phyloP scores from a whole-genome alignment of 2,888 invertebrate species.

The Tigriopus californicus region DNA sequence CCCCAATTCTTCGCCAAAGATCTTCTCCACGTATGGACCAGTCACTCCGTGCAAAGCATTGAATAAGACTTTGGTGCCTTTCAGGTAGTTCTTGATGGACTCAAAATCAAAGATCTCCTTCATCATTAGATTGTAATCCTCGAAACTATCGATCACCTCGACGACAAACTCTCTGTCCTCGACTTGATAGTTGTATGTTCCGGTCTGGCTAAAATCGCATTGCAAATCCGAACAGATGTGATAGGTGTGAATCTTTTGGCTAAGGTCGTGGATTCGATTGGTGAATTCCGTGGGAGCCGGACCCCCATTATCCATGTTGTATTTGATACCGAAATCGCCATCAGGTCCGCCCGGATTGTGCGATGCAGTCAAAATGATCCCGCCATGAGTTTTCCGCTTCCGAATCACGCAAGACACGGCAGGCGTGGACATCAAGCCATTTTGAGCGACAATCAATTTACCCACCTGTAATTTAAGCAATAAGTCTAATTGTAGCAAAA shows the following conservation, averaged over 20 bases:
- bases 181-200: slow-evolving; percentile 43
- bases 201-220: slow-evolving; percentile 54
- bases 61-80: slow-evolving; percentile 49
- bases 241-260: slow-evolving; percentile 57
- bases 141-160: slow-evolving; percentile 74
- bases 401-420: slow-evolving; percentile 82
- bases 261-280: slow-evolving; percentile 62
- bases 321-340: slow-evolving; percentile 97
- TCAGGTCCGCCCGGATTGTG: slow-evolving; percentile 97
- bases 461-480: slow-evolving; percentile 19
- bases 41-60: slow-evolving; percentile 95
- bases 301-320: slow-evolving; percentile 90
- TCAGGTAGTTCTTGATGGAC: slow-evolving; percentile 33
- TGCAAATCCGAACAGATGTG: slow-evolving; percentile 54
- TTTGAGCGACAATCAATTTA: slow-evolving; percentile 61
- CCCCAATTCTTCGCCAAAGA: slow-evolving; percentile 69
- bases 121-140: slow-evolving; percentile 74
- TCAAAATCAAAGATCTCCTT: slow-evolving; percentile 89
- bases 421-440: slow-evolving; percentile 91
- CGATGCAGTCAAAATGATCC: slow-evolving; percentile 91
- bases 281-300: slow-evolving; percentile 85
- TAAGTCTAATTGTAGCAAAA: neutral
- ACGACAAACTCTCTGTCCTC: slow-evolving; percentile 44
- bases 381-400: slow-evolving; percentile 43
- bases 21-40: slow-evolving; percentile 76